phyloP scores from a whole-genome alignment of 37 sponge, comb jelly and placozoan genomes.

The Halichondria panicea region DNA sequence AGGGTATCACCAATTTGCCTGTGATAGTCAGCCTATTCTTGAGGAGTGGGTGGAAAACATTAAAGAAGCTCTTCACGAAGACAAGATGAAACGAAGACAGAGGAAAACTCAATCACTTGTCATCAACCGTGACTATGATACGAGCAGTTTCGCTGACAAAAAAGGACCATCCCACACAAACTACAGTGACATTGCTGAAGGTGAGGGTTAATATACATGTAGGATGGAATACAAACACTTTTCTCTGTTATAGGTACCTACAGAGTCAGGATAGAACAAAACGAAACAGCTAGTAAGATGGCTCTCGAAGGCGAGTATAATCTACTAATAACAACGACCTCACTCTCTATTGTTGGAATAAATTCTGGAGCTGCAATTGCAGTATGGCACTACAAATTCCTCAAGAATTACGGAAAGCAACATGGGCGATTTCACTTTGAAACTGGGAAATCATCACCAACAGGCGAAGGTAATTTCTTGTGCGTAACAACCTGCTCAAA shows the following conservation, averaged over 20 bases:
- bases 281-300: constrained; percentile 37
- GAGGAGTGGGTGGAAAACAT: constrained; percentile 61
- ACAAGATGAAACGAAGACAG: constrained; percentile 17
- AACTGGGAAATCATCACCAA: constrained; percentile 26
- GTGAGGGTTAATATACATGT: too few species aligned
- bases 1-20: constrained; percentile 72
- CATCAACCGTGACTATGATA: background rate
- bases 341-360: constrained; percentile 24
- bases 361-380: constrained; percentile 20
- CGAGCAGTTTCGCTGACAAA: too few species aligned
- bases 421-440: constrained; percentile 57
- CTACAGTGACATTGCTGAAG: too few species aligned
- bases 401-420: constrained; percentile 61
- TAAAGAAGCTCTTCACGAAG: constrained; percentile 41
- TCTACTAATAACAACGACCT: constrained; percentile 26
- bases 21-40: constrained; percentile 46
- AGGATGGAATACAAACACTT: too few species aligned
- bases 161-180: too few species aligned
- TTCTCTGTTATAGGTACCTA: constrained; percentile 31
- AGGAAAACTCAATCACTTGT: constrained; percentile 25
- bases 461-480: constrained; percentile 27
- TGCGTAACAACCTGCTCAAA: constrained; percentile 34
- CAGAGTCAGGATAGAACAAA: constrained; percentile 40
- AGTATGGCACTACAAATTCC: constrained; percentile 37
- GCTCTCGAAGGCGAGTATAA: constrained; percentile 40